Evolutionary conservation across 1,140 invertebrate genomes (phyloP).

Genomic region (Delia radicum): DNA sequence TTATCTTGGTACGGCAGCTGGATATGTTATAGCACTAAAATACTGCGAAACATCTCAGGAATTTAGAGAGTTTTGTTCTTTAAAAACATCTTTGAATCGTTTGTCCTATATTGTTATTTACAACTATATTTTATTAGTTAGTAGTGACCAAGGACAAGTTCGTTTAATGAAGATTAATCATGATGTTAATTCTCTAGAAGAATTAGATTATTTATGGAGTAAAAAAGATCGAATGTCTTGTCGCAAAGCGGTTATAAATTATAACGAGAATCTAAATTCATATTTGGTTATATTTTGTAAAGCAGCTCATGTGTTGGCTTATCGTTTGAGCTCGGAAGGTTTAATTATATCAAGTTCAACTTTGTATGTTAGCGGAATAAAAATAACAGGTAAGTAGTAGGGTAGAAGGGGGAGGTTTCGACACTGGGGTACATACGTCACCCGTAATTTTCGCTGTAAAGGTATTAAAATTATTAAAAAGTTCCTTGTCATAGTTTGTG

Average conservation of each 20-base stretch:
- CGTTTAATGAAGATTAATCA: constrained; percentile 30
- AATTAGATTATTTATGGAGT: constrained; percentile 34
- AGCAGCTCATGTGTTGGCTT: constrained; percentile 38
- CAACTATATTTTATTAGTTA: constrained; percentile 37
- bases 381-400: constrained; percentile 37
- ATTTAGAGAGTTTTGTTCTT: constrained; percentile 14
- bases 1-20: constrained; percentile 39
- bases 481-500: too few relatives aligned
- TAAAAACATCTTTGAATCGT: constrained; percentile 34
- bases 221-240: constrained; percentile 39
- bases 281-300: constrained; percentile 41
- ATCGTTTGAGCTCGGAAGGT: constrained; percentile 25
- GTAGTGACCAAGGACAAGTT: constrained; percentile 32
- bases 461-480: too few relatives aligned
- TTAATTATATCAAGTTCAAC: constrained; percentile 26
- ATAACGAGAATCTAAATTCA: constrained; percentile 17
- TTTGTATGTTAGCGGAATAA: constrained; percentile 38
- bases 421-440: too few relatives aligned
- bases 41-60: constrained; percentile 17
- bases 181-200: not conserved
- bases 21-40: constrained; percentile 35
- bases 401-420: too few relatives aligned
- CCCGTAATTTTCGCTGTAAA: too few relatives aligned
- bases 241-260: constrained; percentile 33
- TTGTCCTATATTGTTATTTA: constrained; percentile 33